These are phyloP conservation scores for Danionella dracula DNA, from an alignment of 2,797 vertebrate genomes.

Conservation along the genomic window DNA sequence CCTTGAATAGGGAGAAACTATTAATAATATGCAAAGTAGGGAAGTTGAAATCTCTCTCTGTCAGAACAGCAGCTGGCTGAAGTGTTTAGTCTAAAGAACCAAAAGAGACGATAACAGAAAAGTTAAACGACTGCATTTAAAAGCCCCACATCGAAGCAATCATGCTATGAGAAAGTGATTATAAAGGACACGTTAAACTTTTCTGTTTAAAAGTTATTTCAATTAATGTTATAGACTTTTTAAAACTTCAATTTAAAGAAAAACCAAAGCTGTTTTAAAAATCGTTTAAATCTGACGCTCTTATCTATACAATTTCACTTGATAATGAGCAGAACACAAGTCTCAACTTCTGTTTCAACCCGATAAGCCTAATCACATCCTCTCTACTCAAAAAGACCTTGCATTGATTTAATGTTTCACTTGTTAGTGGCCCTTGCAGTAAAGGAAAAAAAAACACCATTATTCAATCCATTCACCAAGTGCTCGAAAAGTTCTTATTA, in stretches of 20 bases:
- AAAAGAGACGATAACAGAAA: neutral
- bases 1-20: neutral
- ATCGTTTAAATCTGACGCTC: neutral
- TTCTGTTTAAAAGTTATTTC: no score
- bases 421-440: neutral
- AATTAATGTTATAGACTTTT: no score
- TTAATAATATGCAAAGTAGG: conserved; percentile 1
- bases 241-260: no score
- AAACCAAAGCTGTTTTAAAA: no score
- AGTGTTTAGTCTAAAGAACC: neutral
- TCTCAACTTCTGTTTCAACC: neutral
- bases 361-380: neutral
- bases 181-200: no score
- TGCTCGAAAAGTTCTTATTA: neutral
- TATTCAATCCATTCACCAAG: neutral
- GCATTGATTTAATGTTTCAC: neutral
- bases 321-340: neutral
- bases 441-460: neutral
- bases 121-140: neutral
- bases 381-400: neutral
- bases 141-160: neutral
- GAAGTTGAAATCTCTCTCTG: neutral
- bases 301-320: neutral
- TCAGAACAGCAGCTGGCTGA: neutral
- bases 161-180: no score